Conservation (phyloP, 2,797 vertebrate species). For the Hoplostethus mediterraneus region DNA sequence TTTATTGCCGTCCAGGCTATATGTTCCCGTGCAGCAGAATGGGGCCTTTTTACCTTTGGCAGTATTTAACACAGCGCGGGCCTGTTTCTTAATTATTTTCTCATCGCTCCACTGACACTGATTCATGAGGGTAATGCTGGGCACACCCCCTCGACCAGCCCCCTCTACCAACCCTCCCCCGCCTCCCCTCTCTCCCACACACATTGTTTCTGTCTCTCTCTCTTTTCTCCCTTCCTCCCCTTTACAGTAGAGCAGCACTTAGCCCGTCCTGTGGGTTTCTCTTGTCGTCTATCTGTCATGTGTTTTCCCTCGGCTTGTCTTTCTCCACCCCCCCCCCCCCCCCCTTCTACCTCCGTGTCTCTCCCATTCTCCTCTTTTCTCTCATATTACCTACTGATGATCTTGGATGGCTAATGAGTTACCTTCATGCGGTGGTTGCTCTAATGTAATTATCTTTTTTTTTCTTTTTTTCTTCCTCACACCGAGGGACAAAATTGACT, state of each 20-base stretch:
- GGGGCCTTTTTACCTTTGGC: constrained; percentile 74
- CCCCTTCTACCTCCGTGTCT: constrained; percentile 13
- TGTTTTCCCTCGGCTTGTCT: constrained; percentile 29
- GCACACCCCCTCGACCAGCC: constrained; percentile 70
- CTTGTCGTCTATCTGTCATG: constrained; percentile 18
- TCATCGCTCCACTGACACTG: constrained; percentile 83
- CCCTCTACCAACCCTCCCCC: constrained; percentile 57
- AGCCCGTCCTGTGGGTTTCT: constrained; percentile 13
- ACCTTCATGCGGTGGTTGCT: constrained; percentile 67
- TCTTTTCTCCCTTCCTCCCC: constrained; percentile 13
- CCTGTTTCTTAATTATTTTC: constrained; percentile 86
- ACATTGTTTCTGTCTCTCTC: constrained; percentile 26
- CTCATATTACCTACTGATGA: constrained; percentile 63
- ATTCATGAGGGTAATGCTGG: constrained; percentile 81
- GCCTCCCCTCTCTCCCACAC: constrained; percentile 29
- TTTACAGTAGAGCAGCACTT: constrained; percentile 30
- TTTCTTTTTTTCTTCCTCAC: not conserved
- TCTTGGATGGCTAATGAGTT: constrained; percentile 76
- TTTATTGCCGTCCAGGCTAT: constrained; percentile 69
- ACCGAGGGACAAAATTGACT: constrained; percentile 67
- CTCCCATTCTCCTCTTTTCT: constrained; percentile 40
- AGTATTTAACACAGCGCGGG: constrained; percentile 74
- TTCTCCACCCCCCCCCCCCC: not conserved
- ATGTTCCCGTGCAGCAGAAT: constrained; percentile 67
- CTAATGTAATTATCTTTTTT: constrained; percentile 70